Percentiles rank a stretch among this genome's conserved stretches.
Conservation (phyloP, 2,797 vertebrate genomes). For the Lepus townsendii region DNA sequence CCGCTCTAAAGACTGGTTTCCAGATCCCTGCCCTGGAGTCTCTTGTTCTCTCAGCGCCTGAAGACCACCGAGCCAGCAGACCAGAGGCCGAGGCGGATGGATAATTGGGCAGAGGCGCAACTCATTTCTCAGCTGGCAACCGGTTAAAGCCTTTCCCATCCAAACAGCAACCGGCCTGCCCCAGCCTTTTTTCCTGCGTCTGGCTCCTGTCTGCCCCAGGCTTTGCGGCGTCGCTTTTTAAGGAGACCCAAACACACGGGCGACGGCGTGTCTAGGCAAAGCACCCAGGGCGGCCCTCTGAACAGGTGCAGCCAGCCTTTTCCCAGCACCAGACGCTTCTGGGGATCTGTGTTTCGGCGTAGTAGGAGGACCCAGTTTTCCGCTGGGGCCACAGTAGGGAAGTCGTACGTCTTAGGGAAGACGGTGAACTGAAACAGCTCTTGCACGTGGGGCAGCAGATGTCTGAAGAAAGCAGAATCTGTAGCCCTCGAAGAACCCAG, state of each 20-base stretch:
- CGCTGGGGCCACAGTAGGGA: not conserved
- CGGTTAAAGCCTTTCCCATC: conserved; percentile 71
- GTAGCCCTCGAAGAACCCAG: not conserved
- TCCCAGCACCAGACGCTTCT: not conserved
- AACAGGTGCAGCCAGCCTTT: not conserved
- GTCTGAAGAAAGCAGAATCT: not conserved
- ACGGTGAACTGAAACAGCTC: not conserved
- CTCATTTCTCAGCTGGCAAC: conserved; percentile 72
- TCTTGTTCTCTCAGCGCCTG: not conserved
- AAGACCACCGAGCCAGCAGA: not conserved
- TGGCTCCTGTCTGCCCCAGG: conserved; percentile 9
- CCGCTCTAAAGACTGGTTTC: conserved; percentile 47
- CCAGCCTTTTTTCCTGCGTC: conserved; percentile 43
- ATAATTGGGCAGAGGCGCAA: conserved; percentile 58
- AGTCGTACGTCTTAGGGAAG: not conserved
- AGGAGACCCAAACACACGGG: not conserved
- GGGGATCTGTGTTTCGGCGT: not conserved
- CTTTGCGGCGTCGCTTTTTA: not conserved
- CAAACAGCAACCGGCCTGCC: conserved; percentile 33
- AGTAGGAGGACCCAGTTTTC: conserved; percentile 44
- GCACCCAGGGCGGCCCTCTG: not conserved
- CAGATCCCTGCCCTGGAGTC: conserved; percentile 36
- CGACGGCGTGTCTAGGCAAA: not conserved
- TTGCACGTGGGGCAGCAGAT: not conserved
- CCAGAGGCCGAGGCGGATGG: not conserved